Evolutionary conservation across 2,888 invertebrate species (phyloP), one percentile per base, ranked within the genome.

Genomic region (Sphecodes monilicornis): DNA sequence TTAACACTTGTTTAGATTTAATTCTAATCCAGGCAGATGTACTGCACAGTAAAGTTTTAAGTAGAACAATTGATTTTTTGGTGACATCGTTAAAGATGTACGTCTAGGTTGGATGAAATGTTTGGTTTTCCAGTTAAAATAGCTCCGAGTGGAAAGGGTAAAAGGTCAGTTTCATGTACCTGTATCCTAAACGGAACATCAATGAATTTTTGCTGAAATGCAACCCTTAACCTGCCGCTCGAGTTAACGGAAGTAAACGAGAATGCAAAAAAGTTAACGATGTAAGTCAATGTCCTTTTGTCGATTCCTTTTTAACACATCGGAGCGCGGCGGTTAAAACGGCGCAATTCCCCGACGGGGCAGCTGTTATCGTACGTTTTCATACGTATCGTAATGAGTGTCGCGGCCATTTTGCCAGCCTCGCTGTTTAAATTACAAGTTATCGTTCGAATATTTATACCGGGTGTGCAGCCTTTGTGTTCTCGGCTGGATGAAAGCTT

Each of bases 401-500:
- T 29, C 29, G 43, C 36, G n/a, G 54, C 76, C 50, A 77, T 85
- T 85, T 77, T 72, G 39, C 36, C 18, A 18, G 46, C 60, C 32
- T 11, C 68, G 26, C 6, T 41, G 16, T n/a, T n/a, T n/a, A 36
- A 66, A 84, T 74, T 57, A 69, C 64, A 84, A 85, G 76, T 84
- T 80, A 84, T 80, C 43, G 68, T 75, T 22, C 26, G 64, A 76
- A 77, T 85, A 75, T 84, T 85, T 85, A 78, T 80, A 71, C 13
- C 36, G 26, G 57, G 22, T n/a, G 60, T 29, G 16, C n/a, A 41
- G 32, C 26, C 71, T 76, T 85, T 84, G 78, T 76, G 46, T 54
- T 57, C 8, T 13, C 29, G 29, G 32, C 66, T 22, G 46, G 43
- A 57, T 32, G 46, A 76, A 76, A 76, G 76, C 18, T 36, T 76